Evolutionary conservation across 2,888 invertebrate genomes (phyloP).

Genomic region (Lycaena phlaeas): DNA sequence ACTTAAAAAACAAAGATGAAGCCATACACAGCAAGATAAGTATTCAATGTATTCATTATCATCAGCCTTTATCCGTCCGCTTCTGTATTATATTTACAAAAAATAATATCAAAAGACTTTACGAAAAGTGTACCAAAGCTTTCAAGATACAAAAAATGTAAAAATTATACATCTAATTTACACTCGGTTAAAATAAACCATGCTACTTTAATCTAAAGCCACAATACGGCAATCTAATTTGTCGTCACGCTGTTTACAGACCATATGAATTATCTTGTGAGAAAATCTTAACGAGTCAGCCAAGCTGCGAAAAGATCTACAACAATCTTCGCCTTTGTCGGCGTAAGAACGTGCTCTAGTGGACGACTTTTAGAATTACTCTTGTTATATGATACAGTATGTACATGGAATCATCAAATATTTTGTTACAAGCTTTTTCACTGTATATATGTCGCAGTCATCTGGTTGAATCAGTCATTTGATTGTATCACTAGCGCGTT

Average conservation of each 20-base stretch:
- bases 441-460: too few species aligned
- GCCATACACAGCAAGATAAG: too few species aligned
- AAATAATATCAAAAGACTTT: too few species aligned
- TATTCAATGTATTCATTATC: too few species aligned
- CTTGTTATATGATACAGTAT: constrained; percentile 19
- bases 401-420: background rate
- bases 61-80: too few species aligned
- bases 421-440: constrained; percentile 4
- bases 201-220: background rate
- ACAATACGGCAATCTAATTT: background rate
- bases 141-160: too few species aligned
- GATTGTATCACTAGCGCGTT: too few species aligned
- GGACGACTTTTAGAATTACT: constrained; percentile 21
- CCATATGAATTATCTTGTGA: background rate
- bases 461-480: too few species aligned
- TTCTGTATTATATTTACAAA: too few species aligned
- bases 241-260: background rate
- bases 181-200: background rate
- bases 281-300: constrained; percentile 17
- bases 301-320: constrained; percentile 8
- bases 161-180: too few species aligned
- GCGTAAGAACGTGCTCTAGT: constrained; percentile 27
- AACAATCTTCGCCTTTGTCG: constrained; percentile 20
- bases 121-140: too few species aligned
- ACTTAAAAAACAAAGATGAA: too few species aligned